Conservation (phyloP, 2,797 vertebrate genomes). For the Cephalopachus bancanus region DNA sequence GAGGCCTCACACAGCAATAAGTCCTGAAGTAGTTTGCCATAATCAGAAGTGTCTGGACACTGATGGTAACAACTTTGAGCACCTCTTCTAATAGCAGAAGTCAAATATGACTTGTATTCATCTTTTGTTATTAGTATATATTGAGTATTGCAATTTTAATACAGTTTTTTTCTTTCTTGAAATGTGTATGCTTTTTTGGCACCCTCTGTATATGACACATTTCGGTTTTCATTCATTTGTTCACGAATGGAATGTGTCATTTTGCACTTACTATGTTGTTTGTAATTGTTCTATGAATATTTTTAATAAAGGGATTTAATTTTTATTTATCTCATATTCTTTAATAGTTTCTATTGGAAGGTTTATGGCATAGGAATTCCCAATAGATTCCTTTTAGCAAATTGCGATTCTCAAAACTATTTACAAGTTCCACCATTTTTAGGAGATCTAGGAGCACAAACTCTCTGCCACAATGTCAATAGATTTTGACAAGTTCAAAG, state of each 20-base stretch:
- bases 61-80: no score
- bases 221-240: not conserved
- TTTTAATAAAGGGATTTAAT: not conserved
- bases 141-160: no score
- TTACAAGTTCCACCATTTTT: not conserved
- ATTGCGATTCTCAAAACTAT: constrained; percentile 33
- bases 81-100: no score
- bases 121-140: no score
- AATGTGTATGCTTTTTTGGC: no score
- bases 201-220: not conserved
- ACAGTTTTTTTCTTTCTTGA: no score
- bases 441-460: not conserved
- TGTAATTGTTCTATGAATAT: not conserved
- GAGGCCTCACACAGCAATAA: no score
- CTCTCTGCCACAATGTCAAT: not conserved
- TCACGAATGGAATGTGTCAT: not conserved
- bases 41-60: no score
- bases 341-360: not conserved
- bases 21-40: no score
- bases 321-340: constrained; percentile 26
- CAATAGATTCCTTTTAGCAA: not conserved
- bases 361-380: not conserved
- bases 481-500: constrained; percentile 50
- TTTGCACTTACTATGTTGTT: not conserved
- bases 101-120: no score